Evolutionary conservation across 2,113 vertebrate genomes (phyloP).

Genomic region (Tachysurus vachellii): DNA sequence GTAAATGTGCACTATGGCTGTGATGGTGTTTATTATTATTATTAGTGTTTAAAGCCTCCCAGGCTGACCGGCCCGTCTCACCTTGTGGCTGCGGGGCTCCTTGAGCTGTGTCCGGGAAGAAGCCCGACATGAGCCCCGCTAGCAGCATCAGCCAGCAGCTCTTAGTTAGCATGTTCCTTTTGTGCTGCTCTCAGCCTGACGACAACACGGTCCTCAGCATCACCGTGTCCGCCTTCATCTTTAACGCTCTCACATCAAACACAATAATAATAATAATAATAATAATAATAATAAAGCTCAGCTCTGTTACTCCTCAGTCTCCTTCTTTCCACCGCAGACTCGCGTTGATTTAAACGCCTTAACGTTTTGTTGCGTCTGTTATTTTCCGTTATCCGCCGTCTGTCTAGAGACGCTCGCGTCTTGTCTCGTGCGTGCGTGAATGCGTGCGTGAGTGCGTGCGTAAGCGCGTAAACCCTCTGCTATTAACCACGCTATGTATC

Average conservation of each 20-base stretch:
- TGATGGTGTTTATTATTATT: not conserved
- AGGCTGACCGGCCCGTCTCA: slow-evolving; percentile 67
- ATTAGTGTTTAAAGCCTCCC: not conserved
- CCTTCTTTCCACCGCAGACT: not conserved
- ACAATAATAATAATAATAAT: not conserved
- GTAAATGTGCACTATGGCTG: not conserved
- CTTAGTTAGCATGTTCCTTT: slow-evolving; percentile 44
- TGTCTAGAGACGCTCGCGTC: slow-evolving; percentile 11
- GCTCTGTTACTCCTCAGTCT: not conserved
- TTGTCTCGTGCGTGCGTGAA: slow-evolving; percentile 6
- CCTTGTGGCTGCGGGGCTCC: slow-evolving; percentile 88
- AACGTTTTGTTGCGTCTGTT: not conserved
- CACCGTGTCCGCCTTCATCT: slow-evolving; percentile 21
- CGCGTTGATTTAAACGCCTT: not conserved
- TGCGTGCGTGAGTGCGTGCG: not conserved
- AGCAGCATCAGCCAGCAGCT: slow-evolving; percentile 80
- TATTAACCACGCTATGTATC: not conserved
- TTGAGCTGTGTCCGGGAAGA: slow-evolving; percentile 82
- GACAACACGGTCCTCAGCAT: not conserved
- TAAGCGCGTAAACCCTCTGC: not conserved
- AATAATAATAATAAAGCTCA: not conserved
- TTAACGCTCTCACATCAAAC: not conserved
- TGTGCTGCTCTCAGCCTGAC: not conserved
- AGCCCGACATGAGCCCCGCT: slow-evolving; percentile 80
- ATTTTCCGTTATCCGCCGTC: slow-evolving; percentile 20